Base-by-base conservation (phyloP, 2,797 vertebrate species). In the Clarias laeviceps region DNA sequence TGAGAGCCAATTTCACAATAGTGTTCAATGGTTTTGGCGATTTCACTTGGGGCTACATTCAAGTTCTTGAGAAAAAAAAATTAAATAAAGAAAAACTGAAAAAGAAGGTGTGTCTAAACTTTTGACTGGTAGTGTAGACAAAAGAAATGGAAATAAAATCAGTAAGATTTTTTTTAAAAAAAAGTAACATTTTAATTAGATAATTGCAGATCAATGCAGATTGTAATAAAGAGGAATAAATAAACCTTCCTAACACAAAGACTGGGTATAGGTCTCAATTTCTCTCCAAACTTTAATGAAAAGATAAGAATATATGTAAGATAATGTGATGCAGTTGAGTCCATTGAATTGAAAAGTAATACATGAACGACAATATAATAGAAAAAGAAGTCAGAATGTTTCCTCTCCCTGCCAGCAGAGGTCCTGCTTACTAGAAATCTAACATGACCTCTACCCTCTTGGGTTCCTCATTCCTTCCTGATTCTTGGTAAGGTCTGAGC, bases 331-430 rank as follows among this genome's bases (percentile, higher is more conserved):
- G 5, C 69, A 45, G 37, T 3, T 50, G 27, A 57, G 54, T 29
- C 24, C 17, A 76, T 4, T 76, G 24, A 50, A n/a, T 1, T 27
- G 29, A 57, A 32, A 57, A 32, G 3, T 3, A 34, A 32, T 77
- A 22, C 15, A 59, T 6, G 29, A 37, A 61, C 14, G 76, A 37
- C 20, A 22, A 22, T 29, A 9, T 11, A 4, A 61, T 34, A 0
- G 14, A 22, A 34, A 27, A 22, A 57, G 14, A 7, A 40, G 7
- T 15, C 29, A 34, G 20, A 18, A 57, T 61, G 24, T 78, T 78
- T 61, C 76, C 11, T 61, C 76, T 61, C 29, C 22, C 56, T 78
- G 12, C 76, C 76, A 78, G 56, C 56, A 61, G 56, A 59, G 76
- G 56, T 61, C 76, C 37, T 5, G 5, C 22, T 79, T 40, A 37